These are phyloP conservation scores for Thamnophis sirtalis DNA, from an alignment of 2,113 vertebrate genomes.

Conservation along the genomic window DNA sequence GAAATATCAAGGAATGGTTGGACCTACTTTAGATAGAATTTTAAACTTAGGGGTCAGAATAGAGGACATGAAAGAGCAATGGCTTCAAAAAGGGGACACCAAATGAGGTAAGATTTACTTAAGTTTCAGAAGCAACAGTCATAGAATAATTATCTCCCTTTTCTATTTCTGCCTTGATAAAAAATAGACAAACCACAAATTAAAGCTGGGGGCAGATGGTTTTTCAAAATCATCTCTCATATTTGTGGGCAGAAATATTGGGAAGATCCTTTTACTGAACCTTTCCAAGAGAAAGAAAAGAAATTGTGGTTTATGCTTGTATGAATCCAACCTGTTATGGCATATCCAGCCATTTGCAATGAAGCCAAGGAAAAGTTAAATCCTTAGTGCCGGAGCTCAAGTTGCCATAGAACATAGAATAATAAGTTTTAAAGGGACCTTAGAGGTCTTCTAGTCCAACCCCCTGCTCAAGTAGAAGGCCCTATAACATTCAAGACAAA, in stretches of 20 bases:
- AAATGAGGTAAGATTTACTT: not conserved
- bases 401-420: not conserved
- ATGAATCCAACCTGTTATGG: not conserved
- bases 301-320: not conserved
- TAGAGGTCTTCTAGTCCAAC: too few relatives aligned
- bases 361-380: not conserved
- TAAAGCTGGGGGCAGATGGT: not conserved
- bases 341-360: not conserved
- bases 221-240: not conserved
- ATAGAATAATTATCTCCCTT: not conserved
- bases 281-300: not conserved
- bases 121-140: not conserved
- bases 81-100: not conserved
- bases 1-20: not conserved
- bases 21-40: not conserved
- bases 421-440: not conserved
- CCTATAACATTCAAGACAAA: too few relatives aligned
- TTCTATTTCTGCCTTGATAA: not conserved
- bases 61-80: not conserved
- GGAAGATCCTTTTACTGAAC: not conserved
- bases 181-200: not conserved
- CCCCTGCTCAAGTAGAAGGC: too few relatives aligned
- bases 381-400: not conserved
- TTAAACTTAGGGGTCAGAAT: not conserved
- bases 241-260: not conserved